Evolutionary conservation across 2,888 invertebrate genomes (phyloP), one percentile per base, ranked within the genome.

Genomic region (Hirtodrosophila alboralis): DNA sequence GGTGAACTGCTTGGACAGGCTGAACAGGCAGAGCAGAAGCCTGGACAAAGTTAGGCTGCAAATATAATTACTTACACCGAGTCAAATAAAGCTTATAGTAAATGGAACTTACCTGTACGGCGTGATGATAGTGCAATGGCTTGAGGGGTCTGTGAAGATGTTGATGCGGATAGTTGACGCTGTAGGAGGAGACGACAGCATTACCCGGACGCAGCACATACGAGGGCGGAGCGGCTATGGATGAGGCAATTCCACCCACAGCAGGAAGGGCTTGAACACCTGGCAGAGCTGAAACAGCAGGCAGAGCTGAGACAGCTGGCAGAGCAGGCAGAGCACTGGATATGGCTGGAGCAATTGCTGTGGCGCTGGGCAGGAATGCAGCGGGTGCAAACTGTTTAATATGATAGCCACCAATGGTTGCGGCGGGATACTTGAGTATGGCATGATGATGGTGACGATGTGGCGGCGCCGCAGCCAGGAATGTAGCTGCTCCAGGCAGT

Each of bases 81-180:
- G 1, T 4, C 2, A 7, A 6, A 12, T 5, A 0, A 4, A 5
- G 18, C 18, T 5, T 18, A 1, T 5, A 18, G 18, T 2, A 18
- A n/a, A 9, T 3, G 0, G 3, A 3, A 21, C 62, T 54, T 9
- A 83, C 77, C 77, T 83, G 83, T 1, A 56, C 28, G 6, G 67
- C 56, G 2, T 67, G 76, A 38, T 80, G 80, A 26, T 69, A 85
- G 21, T 84, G 75, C 18, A 78, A 4, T 0, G 87, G 87, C 38
- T 71, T 78, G 0, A 76, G 23, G 1, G 87, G 75, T 34, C 81
- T 77, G 4, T 87, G 88, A 14, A 84, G 21, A 57, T 83, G 75
- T n/a, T 86, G 88, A 14, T 87, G 87, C 4, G 90, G 90, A 59
- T 89, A 90, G 52, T 88, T 90, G 21, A 88, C 89, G 58, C 84